Base-by-base conservation (phyloP, 2,113 vertebrate species). In the Myotis davidii region DNA sequence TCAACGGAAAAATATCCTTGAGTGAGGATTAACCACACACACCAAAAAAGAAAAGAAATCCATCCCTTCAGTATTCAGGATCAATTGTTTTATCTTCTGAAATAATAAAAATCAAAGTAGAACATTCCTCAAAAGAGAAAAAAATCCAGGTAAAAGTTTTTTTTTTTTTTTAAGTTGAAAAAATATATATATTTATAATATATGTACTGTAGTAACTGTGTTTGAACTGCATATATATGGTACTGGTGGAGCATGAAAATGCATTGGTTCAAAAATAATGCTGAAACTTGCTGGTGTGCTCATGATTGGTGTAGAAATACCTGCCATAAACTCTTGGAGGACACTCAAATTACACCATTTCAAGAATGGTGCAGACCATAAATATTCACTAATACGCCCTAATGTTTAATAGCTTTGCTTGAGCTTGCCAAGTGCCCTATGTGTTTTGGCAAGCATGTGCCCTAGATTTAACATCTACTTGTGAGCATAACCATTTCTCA, bases 401-500 rank as follows among this genome's bases (percentile, higher is more conserved):
- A 88, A 65, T 52, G 27, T 74, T 96, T 96, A 96, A 85, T 54
- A 56, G 91, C 59, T 76, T 34, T 78, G 59, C 9, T n/a, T 32
- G 73, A 90, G 72, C 34, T 88, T 95, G 85, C 90, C 88, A 96
- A 94, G 81, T 42, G 54, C 29, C 70, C 90, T 73, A 32, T 91
- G 79, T 27, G 73, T 96, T 94, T 94, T 90, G 84, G 88, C 85
- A 95, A 50, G 27, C 67, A 45, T 25, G 23, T 59, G 61, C 27
- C 72, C 32, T 88, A 94, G 92, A 93, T 96, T 96, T 85, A 97
- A 82, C 52, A 90, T 92, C 89, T 94, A 92, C 85, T 95, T 39
- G n/a, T 77, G 88, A 88, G 27, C 32, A 16, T 94, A 84, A 95
- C 86, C 34, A 90, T 95, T 96, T 88, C 92, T 97, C 90, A 92